phyloP scores from a whole-genome alignment of 2,888 invertebrate genomes.

The Hypercompe scribonia region DNA sequence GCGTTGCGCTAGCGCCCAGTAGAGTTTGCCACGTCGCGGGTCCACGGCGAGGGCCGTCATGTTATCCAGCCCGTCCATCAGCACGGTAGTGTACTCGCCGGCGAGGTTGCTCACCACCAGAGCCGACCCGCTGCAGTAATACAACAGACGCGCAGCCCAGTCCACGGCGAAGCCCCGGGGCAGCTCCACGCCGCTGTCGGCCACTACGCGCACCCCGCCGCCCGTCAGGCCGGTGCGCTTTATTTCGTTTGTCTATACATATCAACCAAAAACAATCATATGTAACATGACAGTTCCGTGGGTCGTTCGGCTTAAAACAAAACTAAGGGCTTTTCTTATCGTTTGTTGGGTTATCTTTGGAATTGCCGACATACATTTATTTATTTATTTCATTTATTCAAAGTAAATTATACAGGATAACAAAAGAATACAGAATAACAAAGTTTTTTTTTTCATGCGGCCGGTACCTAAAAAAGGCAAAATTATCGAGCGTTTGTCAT shows the following conservation, averaged over 20 bases:
- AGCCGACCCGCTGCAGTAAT: conserved; percentile 88
- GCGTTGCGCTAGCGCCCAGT: conserved; percentile 84
- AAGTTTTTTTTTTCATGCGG: too few species aligned
- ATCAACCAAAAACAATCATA: not conserved
- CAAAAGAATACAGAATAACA: too few species aligned
- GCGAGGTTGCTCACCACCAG: conserved; percentile 90
- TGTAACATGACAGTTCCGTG: not conserved
- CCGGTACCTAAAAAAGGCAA: too few species aligned
- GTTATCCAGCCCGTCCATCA: conserved; percentile 87
- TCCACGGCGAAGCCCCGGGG: conserved; percentile 93
- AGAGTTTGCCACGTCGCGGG: conserved; percentile 87
- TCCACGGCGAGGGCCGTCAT: conserved; percentile 90
- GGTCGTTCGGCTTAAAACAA: not conserved
- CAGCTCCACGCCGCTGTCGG: conserved; percentile 89
- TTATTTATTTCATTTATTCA: too few species aligned
- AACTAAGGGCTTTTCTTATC: too few species aligned
- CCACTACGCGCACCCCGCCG: conserved; percentile 82
- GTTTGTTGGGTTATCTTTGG: too few species aligned
- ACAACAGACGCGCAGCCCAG: conserved; percentile 92
- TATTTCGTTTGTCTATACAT: conserved; percentile 88
- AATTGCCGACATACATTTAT: too few species aligned
- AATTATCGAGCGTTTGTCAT: too few species aligned
- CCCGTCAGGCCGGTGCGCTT: conserved; percentile 89
- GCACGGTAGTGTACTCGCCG: conserved; percentile 89
- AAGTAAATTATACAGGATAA: too few species aligned